Base-by-base conservation (phyloP, 2,888 invertebrate genomes). In the Pristionchus japonicus region DNA sequence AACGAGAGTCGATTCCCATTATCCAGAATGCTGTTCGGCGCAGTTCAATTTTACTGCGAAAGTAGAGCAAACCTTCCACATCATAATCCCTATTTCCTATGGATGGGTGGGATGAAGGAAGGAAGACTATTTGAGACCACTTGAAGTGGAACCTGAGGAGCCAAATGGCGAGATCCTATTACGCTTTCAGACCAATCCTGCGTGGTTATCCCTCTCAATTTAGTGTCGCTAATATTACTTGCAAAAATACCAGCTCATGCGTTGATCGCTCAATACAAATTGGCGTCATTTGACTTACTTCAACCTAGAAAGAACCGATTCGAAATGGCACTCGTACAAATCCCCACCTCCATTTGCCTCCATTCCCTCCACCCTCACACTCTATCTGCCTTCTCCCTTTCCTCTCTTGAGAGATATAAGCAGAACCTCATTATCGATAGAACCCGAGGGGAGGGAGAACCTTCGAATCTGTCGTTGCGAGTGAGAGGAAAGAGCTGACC, bases 341-440 rank as follows among this genome's bases (percentile, higher is more conserved):
- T 64, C 40, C 6, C 17, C n/a, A n/a, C n/a, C n/a, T n/a, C n/a
- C n/a, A n/a, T n/a, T n/a, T n/a, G n/a, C n/a, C n/a, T n/a, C 37
- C 70, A 37, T 34, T 70, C 20, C 37, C n/a, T n/a, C n/a, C 70
- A 37, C 70, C 70, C 70, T 70, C 70, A 17, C 70, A 15, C 64
- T 67, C 64, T 23, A 23, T 13, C 31, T 67, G 61, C 64, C 64
- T 67, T 31, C 17, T n/a, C 64, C 34, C 64, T 64, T 67, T 23
- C 3, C 70, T n/a, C 57, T 57, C 4, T 70, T 20, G 70, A 70
- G 70, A 70, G 70, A 34, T 31, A 64, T 27, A 13, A 70, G 70
- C 23, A 70, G 70, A 70, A 70, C 70, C 37, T 70, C 70, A 70
- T 70, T 70, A 70, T 70, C 70, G 70, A 70, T 70, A 70, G 70